phyloP scores from a whole-genome alignment of 2,797 vertebrate genomes.

The Eulemur mongoz region DNA sequence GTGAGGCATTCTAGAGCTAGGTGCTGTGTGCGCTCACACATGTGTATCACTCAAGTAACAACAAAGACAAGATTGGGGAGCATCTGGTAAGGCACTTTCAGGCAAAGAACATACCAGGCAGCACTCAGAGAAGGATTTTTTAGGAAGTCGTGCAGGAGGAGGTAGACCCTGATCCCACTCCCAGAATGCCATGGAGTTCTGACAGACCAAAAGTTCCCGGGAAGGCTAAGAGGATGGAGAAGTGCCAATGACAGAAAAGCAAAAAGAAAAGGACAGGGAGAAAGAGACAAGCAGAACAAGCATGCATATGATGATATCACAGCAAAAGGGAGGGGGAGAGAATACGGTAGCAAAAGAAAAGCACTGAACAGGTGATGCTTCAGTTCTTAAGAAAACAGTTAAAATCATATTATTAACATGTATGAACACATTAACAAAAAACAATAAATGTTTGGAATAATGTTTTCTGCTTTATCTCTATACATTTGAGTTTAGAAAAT shows the following conservation, averaged over 20 bases:
- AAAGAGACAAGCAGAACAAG: conserved; percentile 81
- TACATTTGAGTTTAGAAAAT: background rate
- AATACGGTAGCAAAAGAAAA: conserved; percentile 54
- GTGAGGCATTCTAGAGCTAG: background rate
- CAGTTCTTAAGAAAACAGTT: background rate
- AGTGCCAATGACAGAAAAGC: conserved; percentile 78
- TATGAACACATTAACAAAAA: conserved; percentile 69
- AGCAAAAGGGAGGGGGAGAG: conserved; percentile 59
- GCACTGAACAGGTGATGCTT: conserved; percentile 57
- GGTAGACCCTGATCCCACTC: conserved; percentile 93
- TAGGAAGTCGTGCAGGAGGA: conserved; percentile 92
- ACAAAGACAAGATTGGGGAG: background rate
- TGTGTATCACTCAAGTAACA: conserved; percentile 13
- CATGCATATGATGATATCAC: conserved; percentile 83
- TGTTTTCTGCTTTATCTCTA: conserved; percentile 71
- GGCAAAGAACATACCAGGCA: conserved; percentile 93
- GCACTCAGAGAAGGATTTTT: conserved; percentile 96
- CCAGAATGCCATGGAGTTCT: conserved; percentile 96
- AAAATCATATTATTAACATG: conserved; percentile 27
- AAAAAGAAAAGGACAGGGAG: conserved; percentile 45
- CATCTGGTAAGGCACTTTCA: conserved; percentile 15
- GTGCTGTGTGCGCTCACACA: background rate
- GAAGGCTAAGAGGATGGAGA: conserved; percentile 89
- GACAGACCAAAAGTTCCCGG: conserved; percentile 90
- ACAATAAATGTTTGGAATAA: conserved; percentile 39